Base-by-base conservation (phyloP, 2,797 vertebrate species). In the Manis crassicaudata region DNA sequence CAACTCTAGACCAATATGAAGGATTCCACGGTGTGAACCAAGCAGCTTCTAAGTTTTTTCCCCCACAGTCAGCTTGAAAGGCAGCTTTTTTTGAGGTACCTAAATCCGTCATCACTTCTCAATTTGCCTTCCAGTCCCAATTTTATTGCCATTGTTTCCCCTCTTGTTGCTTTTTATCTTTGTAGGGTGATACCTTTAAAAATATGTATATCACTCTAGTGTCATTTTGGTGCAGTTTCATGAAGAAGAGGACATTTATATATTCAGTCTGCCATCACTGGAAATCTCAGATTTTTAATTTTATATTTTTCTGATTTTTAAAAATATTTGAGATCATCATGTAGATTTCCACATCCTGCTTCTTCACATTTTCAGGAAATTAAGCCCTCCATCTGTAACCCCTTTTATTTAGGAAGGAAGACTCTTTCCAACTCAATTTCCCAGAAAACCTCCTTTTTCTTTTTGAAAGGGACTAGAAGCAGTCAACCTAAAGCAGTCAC, bases 331-430 rank as follows among this genome's bases (percentile, higher is more conserved):
- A 89, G 83, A 50, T 68, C 76, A 60, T 35, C 46, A 50, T 27
- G 4, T 56, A 32, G 23, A 79, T 37, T 81, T 86, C 80, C n/a
- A 92, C 6, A 90, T 77, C 25, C 35, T 46, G 72, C n/a, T 72
- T 70, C 72, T 96, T 96, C 29, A 17, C 7, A 37, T 73, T 85
- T 93, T 76, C 62, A 91, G 81, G 58, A 88, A 94, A 93, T 37
- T 29, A 88, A 12, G 9, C 11, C 73, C 79, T 86, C 43, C 12
- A 37, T 21, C 18, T 63, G 62, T 83, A 76, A 73, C 77, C 7
- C 77, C 13, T 77, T 91, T 67, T 91, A 21, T 92, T 89, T 70
- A 82, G 29, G 12, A 81, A 82, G n/a, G 29, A 58, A 21, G 43
- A 37, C 20, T 65, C 32, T 46, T 20, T 12, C 3, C 11, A 7